Base-by-base conservation (phyloP, 2,888 invertebrate species). In the Hirtodrosophila duncani region DNA sequence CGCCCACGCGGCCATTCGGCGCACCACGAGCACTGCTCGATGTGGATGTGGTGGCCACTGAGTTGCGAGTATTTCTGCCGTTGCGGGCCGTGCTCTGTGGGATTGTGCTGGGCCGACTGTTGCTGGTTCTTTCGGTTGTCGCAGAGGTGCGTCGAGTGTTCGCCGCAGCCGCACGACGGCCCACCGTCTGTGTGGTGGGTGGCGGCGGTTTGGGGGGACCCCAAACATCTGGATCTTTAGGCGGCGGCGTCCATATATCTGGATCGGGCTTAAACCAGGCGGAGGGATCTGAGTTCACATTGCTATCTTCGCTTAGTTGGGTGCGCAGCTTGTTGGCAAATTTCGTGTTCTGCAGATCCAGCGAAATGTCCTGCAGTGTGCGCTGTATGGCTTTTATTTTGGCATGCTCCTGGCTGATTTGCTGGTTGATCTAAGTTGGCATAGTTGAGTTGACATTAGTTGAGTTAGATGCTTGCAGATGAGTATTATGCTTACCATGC, bases 381-480 rank as follows among this genome's bases (percentile, higher is more conserved):
- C 84, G 84, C 70, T 87, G 87, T 49, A 87, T 85, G 59, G 93
- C 92, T 87, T 97, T 97, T 33, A 98, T 91, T 86, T 95, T 93
- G 80, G 96, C 94, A 86, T 95, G 96, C 86, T 98, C 98, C 48
- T 92, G 91, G 29, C 91, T 93, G 83, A 98, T 92, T 86, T 95
- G 94, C 81, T 94, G 93, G 83, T 96, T 95, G 13, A 97, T 92
- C 95, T 96, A 69, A 33, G 11, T 13, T 3, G 3, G 11, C 18
- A 26, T 1, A 11, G 1, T 5, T 10, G 1, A 10, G n/a, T 10
- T 5, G 7, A 8, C 13, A 24, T 20, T 9, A 1, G 1, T 6
- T n/a, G 1, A 3, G 9, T 9, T n/a, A 9, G 0, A n/a, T n/a
- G n/a, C n/a, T n/a, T 3, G 8, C 4, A 13, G 2, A 2, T 0